Evolutionary conservation across 2,113 vertebrate species (phyloP).

Genomic region (Platanista minor): DNA sequence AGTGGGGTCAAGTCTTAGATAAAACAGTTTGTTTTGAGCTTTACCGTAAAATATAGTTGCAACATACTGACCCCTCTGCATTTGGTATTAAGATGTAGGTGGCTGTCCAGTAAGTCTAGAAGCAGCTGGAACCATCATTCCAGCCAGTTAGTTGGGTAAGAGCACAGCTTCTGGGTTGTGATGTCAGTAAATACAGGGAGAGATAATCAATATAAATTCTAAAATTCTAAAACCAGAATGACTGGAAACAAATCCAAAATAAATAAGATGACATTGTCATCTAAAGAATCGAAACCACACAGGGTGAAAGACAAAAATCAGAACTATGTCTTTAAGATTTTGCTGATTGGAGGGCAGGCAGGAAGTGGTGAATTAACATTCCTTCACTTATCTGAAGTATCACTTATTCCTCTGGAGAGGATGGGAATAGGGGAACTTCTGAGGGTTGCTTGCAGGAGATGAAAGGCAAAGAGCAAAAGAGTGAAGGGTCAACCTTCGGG

Average conservation of each 20-base stretch:
- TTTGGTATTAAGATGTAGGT: background rate
- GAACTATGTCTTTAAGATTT: background rate
- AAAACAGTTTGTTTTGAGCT: background rate
- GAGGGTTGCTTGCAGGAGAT: background rate
- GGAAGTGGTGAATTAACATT: background rate
- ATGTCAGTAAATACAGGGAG: background rate
- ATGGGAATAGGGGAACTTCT: background rate
- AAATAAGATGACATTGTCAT: background rate
- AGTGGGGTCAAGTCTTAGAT: background rate
- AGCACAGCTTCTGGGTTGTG: background rate
- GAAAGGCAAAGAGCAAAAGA: background rate
- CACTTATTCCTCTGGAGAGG: background rate
- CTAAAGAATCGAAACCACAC: background rate
- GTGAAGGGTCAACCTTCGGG: background rate
- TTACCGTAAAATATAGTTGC: background rate
- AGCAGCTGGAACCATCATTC: background rate
- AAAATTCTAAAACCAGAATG: background rate
- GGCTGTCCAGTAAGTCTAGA: background rate
- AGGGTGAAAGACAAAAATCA: background rate
- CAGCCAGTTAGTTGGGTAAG: background rate
- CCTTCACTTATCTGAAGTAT: background rate
- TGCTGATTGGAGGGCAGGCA: background rate
- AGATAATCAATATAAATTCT: background rate
- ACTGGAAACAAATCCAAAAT: background rate
- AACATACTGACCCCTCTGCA: background rate